Conservation (phyloP, 2,888 invertebrate genomes). For the Abscondita cerata region DNA sequence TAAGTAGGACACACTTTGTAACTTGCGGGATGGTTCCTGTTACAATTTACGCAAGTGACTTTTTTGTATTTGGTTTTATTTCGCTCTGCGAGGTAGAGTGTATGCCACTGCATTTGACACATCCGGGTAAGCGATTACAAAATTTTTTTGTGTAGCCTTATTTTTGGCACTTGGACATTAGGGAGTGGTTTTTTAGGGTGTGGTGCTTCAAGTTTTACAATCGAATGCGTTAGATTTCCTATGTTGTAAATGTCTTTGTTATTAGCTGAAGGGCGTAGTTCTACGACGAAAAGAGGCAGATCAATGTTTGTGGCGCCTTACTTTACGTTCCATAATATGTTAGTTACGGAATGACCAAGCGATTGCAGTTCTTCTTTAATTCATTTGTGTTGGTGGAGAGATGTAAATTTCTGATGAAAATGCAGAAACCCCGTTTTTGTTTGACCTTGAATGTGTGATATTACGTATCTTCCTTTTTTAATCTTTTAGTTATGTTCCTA, state of each 20-base stretch:
- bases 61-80: constrained; percentile 22
- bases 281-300: constrained; percentile 6
- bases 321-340: background rate
- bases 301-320: background rate
- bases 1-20: constrained; percentile 30
- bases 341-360: background rate
- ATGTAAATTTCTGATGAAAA: background rate
- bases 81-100: constrained; percentile 25
- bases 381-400: background rate
- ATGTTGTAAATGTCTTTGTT: constrained; percentile 10
- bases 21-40: constrained; percentile 25
- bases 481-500: background rate
- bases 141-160: constrained; percentile 35
- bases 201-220: constrained; percentile 28
- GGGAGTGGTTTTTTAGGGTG: constrained; percentile 19
- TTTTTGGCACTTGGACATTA: constrained; percentile 29
- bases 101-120: constrained; percentile 33
- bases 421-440: background rate
- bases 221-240: constrained; percentile 11
- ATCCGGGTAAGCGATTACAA: constrained; percentile 24
- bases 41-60: constrained; percentile 18
- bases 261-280: background rate
- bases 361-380: background rate
- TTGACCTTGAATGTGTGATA: too few species aligned
- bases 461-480: background rate